Evolutionary conservation across 1,140 invertebrate species (phyloP).

Genomic region (Hylaeus anthracinus): DNA sequence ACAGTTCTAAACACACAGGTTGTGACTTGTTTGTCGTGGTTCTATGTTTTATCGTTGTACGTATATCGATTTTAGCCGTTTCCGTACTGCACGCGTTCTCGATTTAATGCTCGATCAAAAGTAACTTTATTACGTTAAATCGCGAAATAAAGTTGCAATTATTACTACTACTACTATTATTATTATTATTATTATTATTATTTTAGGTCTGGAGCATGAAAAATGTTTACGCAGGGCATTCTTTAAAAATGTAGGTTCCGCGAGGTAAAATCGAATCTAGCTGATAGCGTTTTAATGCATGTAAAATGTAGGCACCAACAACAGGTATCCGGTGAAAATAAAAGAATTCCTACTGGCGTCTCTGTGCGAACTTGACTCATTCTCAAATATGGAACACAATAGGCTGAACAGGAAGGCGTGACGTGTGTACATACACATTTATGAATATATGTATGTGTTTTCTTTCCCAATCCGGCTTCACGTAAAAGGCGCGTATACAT

Average conservation of each 20-base stretch:
- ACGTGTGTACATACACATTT: no score
- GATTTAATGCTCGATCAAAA: not conserved
- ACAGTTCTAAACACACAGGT: not conserved
- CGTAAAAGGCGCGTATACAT: conserved; percentile 12
- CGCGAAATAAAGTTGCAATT: no score
- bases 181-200: no score
- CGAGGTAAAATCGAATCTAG: no score
- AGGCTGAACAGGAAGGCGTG: not conserved
- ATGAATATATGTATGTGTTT: not conserved
- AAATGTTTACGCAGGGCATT: no score
- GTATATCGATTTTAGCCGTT: conserved; percentile 41
- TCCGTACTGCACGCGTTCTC: conserved; percentile 11
- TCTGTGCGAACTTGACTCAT: not conserved
- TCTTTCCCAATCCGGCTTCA: conserved; percentile 25
- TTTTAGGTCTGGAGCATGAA: no score
- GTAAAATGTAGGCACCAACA: no score
- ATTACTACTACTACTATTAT: no score
- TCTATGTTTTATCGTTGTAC: not conserved
- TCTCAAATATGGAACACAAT: conserved; percentile 19
- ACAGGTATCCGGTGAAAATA: no score
- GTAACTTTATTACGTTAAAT: no score
- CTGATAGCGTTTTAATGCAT: no score
- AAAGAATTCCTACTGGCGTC: not conserved
- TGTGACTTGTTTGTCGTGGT: not conserved
- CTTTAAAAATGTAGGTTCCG: no score